Evolutionary conservation across 2,797 vertebrate genomes (phyloP), one percentile per base, ranked within the genome.

Genomic region (Platalea minor): DNA sequence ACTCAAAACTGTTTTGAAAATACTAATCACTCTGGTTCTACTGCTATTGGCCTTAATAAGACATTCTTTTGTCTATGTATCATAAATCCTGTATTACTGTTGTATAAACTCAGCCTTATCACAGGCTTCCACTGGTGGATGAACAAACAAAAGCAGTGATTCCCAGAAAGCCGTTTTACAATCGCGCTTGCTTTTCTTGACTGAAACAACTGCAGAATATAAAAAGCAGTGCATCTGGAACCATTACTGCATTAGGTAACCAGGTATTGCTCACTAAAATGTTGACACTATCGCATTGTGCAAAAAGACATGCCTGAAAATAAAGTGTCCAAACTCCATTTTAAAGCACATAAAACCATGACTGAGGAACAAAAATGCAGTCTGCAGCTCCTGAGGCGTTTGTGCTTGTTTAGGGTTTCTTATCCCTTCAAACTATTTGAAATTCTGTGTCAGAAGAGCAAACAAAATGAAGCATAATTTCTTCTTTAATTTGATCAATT

Each of bases 101-200:
- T 82, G 35, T 64, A 51, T 61, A 91, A 91, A 65, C 67, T 70
- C 39, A n/a, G 51, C 57, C 85, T 93, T 93, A 91, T 91, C 85
- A 33, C 46, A 75, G 28, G 61, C 46, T 91, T 89, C 82, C 81
- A 92, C 90, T 87, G 68, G 61, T 56, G 46, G 51, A 75, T 75
- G 72, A 75, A 45, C 61, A 75, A 70, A 92, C 57, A 93, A 79
- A 85, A 51, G 61, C 61, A 83, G 77, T 2, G n/a, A 70, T 37
- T 89, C 77, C 26, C 18, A 0, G 51, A 56, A 86, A 79, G 72
- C 46, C 3, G 2, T 67, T 83, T 46, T 24, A 79, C 65, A 79
- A 9, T 29, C 69, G 43, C 3, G 1, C 0, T 4, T 5, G 51
- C 76, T 83, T 78, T 46, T 45, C 54, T 50, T 63, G 17, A 53